Conservation (phyloP, 2,113 vertebrate species). For the Arothron firmamentum region DNA sequence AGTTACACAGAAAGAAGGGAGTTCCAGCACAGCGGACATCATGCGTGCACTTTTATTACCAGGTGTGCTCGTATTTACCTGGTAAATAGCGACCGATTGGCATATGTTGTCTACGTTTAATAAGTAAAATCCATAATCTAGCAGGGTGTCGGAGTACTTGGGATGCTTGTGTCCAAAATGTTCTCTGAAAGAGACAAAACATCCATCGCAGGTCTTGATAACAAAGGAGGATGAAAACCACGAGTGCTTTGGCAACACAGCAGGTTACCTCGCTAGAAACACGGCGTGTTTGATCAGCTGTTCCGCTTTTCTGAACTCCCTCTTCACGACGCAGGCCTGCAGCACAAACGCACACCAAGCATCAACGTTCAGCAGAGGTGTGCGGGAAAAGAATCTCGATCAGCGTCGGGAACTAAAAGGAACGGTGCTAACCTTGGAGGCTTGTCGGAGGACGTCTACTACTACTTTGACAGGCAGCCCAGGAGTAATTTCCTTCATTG, state of each 20-base stretch:
- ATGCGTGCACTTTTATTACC: not conserved
- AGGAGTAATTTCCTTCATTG: conserved; percentile 94
- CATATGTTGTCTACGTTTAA: conserved; percentile 99
- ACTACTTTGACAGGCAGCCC: conserved; percentile 95
- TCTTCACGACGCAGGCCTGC: conserved; percentile 97
- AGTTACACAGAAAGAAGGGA: not conserved
- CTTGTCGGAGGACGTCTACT: conserved; percentile 96
- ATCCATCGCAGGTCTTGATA: not conserved
- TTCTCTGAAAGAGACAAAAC: conserved; percentile 77
- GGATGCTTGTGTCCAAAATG: conserved; percentile 98
- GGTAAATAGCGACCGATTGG: conserved; percentile 98
- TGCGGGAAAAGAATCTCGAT: too few species aligned
- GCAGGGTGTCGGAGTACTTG: conserved; percentile 95
- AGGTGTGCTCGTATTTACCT: conserved; percentile 69
- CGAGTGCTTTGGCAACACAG: not conserved
- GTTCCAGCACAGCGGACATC: not conserved
- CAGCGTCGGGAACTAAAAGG: too few species aligned
- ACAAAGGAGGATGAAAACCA: not conserved
- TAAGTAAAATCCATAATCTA: conserved; percentile 99
- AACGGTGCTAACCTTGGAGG: conserved; percentile 85
- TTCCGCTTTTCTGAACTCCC: conserved; percentile 97
- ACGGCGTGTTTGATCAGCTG: conserved; percentile 98
- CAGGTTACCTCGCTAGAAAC: conserved; percentile 89
- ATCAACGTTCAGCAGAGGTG: too few species aligned
- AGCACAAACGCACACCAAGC: not conserved